These are phyloP conservation scores for Poeciliopsis retropinna DNA, from an alignment of 2,113 vertebrate species.

Conservation along the genomic window DNA sequence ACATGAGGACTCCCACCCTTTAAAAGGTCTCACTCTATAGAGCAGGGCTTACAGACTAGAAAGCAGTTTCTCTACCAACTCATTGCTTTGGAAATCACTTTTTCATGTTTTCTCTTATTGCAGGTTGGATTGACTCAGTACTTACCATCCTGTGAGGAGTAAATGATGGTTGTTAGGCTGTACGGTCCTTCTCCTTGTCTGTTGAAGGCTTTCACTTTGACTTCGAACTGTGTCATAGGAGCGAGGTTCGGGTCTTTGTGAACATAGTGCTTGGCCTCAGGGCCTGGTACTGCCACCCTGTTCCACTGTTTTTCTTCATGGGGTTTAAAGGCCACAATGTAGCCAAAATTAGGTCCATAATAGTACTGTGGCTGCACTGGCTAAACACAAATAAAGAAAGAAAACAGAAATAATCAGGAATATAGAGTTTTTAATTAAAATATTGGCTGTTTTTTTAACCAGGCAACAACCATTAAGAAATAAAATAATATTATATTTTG, in stretches of 20 bases:
- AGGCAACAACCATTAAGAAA: not conserved
- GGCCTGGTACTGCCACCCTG: conserved; percentile 88
- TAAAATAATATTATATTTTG: not conserved
- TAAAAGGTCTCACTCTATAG: too few relatives aligned
- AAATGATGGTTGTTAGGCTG: conserved; percentile 87
- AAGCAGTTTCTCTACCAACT: too few relatives aligned
- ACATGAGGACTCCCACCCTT: conserved; percentile 31
- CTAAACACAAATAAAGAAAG: conserved; percentile 64
- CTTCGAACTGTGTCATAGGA: conserved; percentile 87
- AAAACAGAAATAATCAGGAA: not conserved
- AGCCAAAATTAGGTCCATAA: conserved; percentile 94
- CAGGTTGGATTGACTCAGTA: conserved; percentile 5
- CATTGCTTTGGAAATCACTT: not conserved
- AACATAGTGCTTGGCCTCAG: conserved; percentile 86
- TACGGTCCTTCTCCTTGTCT: conserved; percentile 91
- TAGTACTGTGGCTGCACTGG: conserved; percentile 93
- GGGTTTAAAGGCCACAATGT: conserved; percentile 93
- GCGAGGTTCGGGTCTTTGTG: conserved; percentile 90
- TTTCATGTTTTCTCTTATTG: conserved; percentile 1
- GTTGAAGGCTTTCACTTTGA: conserved; percentile 97
- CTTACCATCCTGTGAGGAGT: conserved; percentile 92
- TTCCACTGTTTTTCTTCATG: conserved; percentile 85
- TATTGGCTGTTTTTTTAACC: not conserved
- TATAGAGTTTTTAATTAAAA: not conserved
- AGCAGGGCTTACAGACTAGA: too few relatives aligned